Conservation (phyloP, 2,888 invertebrate genomes). For the Arge pagana region DNA sequence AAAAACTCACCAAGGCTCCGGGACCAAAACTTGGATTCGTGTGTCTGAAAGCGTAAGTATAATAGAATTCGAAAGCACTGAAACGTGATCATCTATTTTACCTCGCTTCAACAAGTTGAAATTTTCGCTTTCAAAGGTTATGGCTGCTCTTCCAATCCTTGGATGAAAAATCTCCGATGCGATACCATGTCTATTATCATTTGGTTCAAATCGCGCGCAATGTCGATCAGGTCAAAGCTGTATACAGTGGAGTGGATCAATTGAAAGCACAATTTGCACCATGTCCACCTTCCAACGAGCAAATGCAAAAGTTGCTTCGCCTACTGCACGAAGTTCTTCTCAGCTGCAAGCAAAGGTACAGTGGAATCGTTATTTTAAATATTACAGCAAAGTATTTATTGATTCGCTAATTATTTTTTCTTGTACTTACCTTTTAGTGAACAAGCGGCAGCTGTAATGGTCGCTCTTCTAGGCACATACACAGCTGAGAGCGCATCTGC, state of each 20-base stretch:
- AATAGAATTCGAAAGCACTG: not conserved
- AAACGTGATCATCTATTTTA: slow-evolving; percentile 6
- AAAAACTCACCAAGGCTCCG: slow-evolving; percentile 87
- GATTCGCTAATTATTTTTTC: too few species aligned
- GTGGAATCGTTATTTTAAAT: not conserved
- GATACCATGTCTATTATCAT: slow-evolving; percentile 92
- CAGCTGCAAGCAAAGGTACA: slow-evolving; percentile 81
- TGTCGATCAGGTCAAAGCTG: slow-evolving; percentile 82
- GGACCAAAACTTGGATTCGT: slow-evolving; percentile 79
- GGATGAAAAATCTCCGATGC: slow-evolving; percentile 79
- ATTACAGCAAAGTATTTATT: not conserved
- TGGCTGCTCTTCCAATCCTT: slow-evolving; percentile 93
- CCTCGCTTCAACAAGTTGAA: not conserved
- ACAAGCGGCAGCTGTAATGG: slow-evolving; percentile 94
- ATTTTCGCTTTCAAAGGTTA: slow-evolving; percentile 64
- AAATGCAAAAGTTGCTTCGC: slow-evolving; percentile 89
- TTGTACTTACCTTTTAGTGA: too few species aligned
- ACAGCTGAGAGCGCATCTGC: slow-evolving; percentile 96
- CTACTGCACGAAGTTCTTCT: slow-evolving; percentile 86
- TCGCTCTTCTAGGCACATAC: slow-evolving; percentile 93
- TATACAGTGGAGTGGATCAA: slow-evolving; percentile 83
- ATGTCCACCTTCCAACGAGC: slow-evolving; percentile 83
- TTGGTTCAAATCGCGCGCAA: slow-evolving; percentile 87
- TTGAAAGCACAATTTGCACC: slow-evolving; percentile 79
- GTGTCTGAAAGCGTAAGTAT: slow-evolving; percentile 81